Percentiles rank a stretch among this genome's conserved stretches.
Conservation (phyloP, 2,797 vertebrate genomes). For the Crenuchus spilurus region DNA sequence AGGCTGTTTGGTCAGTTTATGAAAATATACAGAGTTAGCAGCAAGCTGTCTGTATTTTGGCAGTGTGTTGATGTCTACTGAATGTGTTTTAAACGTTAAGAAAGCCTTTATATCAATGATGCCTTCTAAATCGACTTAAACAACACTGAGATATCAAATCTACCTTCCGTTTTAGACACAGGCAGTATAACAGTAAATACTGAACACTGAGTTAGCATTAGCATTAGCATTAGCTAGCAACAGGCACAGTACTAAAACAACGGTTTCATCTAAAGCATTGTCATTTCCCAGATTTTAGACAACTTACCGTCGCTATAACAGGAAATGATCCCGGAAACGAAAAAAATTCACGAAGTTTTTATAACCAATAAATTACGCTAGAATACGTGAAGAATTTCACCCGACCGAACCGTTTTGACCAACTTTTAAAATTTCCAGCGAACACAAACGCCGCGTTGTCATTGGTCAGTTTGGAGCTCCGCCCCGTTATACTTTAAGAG, state of each 20-base stretch:
- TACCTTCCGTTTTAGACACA: too few relatives aligned
- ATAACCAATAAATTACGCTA: not conserved
- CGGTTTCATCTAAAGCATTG: not conserved
- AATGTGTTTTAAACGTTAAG: too few relatives aligned
- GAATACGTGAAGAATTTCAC: slow-evolving; percentile 30
- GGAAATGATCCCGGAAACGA: not conserved
- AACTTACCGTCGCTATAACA: not conserved
- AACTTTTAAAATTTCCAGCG: slow-evolving; percentile 79
- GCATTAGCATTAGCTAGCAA: not conserved
- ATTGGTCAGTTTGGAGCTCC: slow-evolving; percentile 72
- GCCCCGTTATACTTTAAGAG: not conserved
- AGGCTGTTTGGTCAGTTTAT: too few relatives aligned
- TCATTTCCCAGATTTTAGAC: not conserved
- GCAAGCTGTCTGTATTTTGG: too few relatives aligned
- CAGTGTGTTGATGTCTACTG: too few relatives aligned
- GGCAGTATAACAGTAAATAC: not conserved
- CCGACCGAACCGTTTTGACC: slow-evolving; percentile 29
- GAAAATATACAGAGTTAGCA: too few relatives aligned
- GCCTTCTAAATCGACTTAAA: too few relatives aligned
- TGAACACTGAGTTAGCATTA: not conserved
- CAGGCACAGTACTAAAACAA: not conserved
- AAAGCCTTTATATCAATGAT: too few relatives aligned
- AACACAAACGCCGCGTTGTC: slow-evolving; percentile 15
- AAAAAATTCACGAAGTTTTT: not conserved
- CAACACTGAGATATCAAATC: too few relatives aligned